Evolutionary conservation across 1,140 invertebrate genomes (phyloP), one percentile per base, ranked within the genome.

Genomic region (Brachionus calyciflorus): DNA sequence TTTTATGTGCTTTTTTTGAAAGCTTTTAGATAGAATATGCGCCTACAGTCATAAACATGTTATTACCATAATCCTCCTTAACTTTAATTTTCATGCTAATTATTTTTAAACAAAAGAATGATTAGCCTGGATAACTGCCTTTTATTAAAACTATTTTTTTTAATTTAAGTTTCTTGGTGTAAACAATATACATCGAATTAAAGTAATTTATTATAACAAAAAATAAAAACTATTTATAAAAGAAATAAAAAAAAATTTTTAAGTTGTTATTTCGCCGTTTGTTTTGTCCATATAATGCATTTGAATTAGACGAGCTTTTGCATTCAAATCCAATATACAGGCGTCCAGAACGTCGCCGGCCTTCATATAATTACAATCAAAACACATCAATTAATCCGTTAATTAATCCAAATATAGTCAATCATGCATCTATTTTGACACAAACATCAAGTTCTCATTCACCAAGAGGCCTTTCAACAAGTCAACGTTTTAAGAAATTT

Each of bases 321-420:
- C 69, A 55, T 51, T 33, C 30, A 33, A 49, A 73, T 49, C 69
- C 69, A 40, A 26, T 55, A 51, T 73, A 73, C 51, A 48, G 69
- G 26, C 24, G 69, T 9, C 69, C 69, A 1, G 69, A 49, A 21
- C 44, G 41, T 0, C 40, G 46, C 26, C 40, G 69, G 12, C 37
- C 6, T 1, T 24, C 21, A 21, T 65, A 10, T 21, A 65, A 44
- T 44, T 28, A 17, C 10, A 41, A 44, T 65, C 26, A 60, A 60
- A 33, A 17, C 17, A 60, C n/a, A 37, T n/a, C 28, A 55, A 14
- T 14, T 10, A 55, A 21, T n/a, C 12, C 17, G 2, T 12, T n/a
- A 37, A 21, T 60, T 33, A 60, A 21, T 37, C 6, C 55, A 26
- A 40, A 60, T 37, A 17, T 60, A 37, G 6, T 60, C 6, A 14